Percentiles rank a stretch among this genome's conserved stretches.
Evolutionary conservation across 2,797 vertebrate species (phyloP).

Genomic region (Remorina albescens): DNA sequence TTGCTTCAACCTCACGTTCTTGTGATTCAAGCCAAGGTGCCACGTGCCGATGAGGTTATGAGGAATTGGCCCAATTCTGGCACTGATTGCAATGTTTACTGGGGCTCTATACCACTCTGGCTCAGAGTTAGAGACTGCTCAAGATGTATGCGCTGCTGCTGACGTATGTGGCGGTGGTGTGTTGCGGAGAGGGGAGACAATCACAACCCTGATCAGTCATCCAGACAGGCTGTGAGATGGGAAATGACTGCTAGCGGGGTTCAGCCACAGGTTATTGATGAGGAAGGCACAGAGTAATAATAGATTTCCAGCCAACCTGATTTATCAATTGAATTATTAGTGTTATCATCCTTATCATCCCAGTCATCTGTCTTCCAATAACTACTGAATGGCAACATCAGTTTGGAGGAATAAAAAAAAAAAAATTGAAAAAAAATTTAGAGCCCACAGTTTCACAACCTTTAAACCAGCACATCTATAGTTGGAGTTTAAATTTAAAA

Average conservation of each 20-base stretch:
- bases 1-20: constrained; percentile 61
- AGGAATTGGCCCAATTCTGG: constrained; percentile 82
- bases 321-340: constrained; percentile 80
- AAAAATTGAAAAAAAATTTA: constrained; percentile 22
- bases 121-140: constrained; percentile 69
- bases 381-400: constrained; percentile 48
- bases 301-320: constrained; percentile 76
- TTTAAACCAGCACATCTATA: constrained; percentile 49
- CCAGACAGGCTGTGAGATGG: constrained; percentile 80
- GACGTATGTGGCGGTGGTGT: constrained; percentile 70
- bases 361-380: constrained; percentile 68
- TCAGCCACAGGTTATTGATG: constrained; percentile 81
- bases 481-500: constrained; percentile 30
- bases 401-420: too few species aligned
- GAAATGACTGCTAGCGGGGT: constrained; percentile 79
- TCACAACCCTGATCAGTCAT: constrained; percentile 83
- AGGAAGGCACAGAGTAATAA: constrained; percentile 74
- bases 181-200: constrained; percentile 72
- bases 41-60: constrained; percentile 80
- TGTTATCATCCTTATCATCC: constrained; percentile 68
- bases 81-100: constrained; percentile 82
- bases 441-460: constrained; percentile 21
- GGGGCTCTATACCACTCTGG: constrained; percentile 62
- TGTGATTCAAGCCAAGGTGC: constrained; percentile 80
- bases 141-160: constrained; percentile 78